Conservation (phyloP, 1,140 invertebrate species). For the Megathymus violae region DNA sequence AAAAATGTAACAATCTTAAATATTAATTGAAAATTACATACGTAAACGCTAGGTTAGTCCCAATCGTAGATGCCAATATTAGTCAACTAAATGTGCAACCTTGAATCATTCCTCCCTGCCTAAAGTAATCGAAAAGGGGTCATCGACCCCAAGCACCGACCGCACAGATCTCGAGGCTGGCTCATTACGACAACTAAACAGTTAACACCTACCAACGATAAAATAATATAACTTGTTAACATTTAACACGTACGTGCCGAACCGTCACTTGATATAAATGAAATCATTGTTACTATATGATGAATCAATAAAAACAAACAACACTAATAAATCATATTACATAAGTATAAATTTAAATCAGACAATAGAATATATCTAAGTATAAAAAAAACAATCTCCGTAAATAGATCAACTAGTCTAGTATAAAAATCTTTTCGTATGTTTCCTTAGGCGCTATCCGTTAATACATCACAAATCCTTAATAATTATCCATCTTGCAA, state of each 20-base stretch:
- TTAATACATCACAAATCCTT: slow-evolving; percentile 84
- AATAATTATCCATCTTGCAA: slow-evolving; percentile 83
- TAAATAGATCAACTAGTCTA: slow-evolving; percentile 84
- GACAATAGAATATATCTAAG: slow-evolving; percentile 85
- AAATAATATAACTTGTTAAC: slow-evolving; percentile 78
- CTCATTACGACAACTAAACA: slow-evolving; percentile 66
- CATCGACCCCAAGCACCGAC: slow-evolving; percentile 79
- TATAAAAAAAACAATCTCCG: slow-evolving; percentile 85
- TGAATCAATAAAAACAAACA: slow-evolving; percentile 84
- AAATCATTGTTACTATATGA: slow-evolving; percentile 77
- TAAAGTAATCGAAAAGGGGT: slow-evolving; percentile 77
- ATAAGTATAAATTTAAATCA: slow-evolving; percentile 83
- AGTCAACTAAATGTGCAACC: slow-evolving; percentile 82
- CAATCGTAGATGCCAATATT: slow-evolving; percentile 85
- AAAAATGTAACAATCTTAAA: slow-evolving; percentile 85
- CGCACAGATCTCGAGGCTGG: slow-evolving; percentile 45
- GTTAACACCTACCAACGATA: slow-evolving; percentile 72
- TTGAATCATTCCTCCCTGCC: slow-evolving; percentile 70
- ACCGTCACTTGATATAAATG: slow-evolving; percentile 71
- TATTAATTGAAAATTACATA: slow-evolving; percentile 82
- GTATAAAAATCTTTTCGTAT: slow-evolving; percentile 85
- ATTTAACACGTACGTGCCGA: slow-evolving; percentile 54
- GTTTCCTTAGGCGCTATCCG: slow-evolving; percentile 84
- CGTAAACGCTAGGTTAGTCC: slow-evolving; percentile 85
- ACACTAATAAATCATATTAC: slow-evolving; percentile 84